Conservation (phyloP, 2,888 invertebrate species). For the Cataglyphis albicans region DNA sequence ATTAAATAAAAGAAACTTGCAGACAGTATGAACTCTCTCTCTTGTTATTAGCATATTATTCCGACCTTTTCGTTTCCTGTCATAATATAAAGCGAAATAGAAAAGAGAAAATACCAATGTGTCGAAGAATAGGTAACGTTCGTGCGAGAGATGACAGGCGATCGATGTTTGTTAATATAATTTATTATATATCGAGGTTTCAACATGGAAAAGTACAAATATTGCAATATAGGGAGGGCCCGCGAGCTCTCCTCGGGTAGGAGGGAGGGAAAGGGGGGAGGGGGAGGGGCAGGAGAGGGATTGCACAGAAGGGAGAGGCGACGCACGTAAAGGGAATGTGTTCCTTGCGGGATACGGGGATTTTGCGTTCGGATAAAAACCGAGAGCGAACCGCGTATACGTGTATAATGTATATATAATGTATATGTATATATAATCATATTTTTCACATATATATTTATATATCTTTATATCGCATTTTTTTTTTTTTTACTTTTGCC, state of each 20-base stretch:
- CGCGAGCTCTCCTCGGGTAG: constrained; percentile 85
- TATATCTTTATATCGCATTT: constrained; percentile 50
- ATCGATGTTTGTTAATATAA: constrained; percentile 86
- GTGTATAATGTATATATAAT: constrained; percentile 42
- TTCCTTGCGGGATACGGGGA: constrained; percentile 36
- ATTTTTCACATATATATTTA: constrained; percentile 42
- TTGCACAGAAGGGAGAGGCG: constrained; percentile 71
- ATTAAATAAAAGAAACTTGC: constrained; percentile 41
- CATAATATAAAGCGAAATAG: background rate
- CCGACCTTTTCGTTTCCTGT: background rate
- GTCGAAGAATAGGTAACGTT: constrained; percentile 25
- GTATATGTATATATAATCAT: constrained; percentile 49
- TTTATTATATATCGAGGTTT: constrained; percentile 86
- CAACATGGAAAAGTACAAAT: constrained; percentile 86
- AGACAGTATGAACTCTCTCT: background rate
- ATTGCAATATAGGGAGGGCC: constrained; percentile 86
- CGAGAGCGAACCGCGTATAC: constrained; percentile 47
- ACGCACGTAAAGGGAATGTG: constrained; percentile 64
- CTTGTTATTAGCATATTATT: constrained; percentile 16
- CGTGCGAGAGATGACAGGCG: constrained; percentile 50
- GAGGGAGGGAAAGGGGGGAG: constrained; percentile 84
- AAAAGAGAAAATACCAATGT: background rate
- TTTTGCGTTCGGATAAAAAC: constrained; percentile 53
- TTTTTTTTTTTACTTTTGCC: constrained; percentile 35
- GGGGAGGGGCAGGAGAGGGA: constrained; percentile 76